A percentile compares a stretch with the other conserved stretches of the same genome.
Evolutionary conservation across 2,888 invertebrate species (phyloP).

Genomic region (Timema podura): DNA sequence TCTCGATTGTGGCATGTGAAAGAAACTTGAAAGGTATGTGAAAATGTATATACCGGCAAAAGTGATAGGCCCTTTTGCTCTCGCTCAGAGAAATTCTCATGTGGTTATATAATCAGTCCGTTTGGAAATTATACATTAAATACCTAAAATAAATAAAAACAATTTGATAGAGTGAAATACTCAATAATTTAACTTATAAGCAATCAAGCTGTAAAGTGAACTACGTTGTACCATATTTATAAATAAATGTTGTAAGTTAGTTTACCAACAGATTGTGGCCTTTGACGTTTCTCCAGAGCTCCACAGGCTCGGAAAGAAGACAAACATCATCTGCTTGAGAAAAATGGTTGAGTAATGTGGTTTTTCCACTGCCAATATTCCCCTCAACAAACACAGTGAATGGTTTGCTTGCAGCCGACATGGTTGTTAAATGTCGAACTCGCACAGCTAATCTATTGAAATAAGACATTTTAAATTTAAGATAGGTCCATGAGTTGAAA

Average conservation of each 20-base stretch:
- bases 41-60: no score
- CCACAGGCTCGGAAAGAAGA: slow-evolving; percentile 64
- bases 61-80: no score
- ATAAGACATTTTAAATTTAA: not conserved
- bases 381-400: slow-evolving; percentile 78
- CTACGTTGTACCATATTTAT: not conserved
- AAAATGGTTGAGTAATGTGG: slow-evolving; percentile 80
- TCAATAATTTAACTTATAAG: no score
- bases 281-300: slow-evolving; percentile 75
- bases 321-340: slow-evolving; percentile 63
- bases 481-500: no score
- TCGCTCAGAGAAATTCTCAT: no score
- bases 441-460: not conserved
- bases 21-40: no score
- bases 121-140: no score
- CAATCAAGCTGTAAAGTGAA: no score
- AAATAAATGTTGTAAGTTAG: slow-evolving; percentile 29
- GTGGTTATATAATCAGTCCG: no score
- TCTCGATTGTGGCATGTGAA: no score
- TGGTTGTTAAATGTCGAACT: not conserved
- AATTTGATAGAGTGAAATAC: no score
- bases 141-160: no score
- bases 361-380: slow-evolving; percentile 88
- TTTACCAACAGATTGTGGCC: slow-evolving; percentile 63
- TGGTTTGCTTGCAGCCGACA: slow-evolving; percentile 12